Base-by-base conservation (phyloP, 2,113 vertebrate genomes). In the Engystomops pustulosus region DNA sequence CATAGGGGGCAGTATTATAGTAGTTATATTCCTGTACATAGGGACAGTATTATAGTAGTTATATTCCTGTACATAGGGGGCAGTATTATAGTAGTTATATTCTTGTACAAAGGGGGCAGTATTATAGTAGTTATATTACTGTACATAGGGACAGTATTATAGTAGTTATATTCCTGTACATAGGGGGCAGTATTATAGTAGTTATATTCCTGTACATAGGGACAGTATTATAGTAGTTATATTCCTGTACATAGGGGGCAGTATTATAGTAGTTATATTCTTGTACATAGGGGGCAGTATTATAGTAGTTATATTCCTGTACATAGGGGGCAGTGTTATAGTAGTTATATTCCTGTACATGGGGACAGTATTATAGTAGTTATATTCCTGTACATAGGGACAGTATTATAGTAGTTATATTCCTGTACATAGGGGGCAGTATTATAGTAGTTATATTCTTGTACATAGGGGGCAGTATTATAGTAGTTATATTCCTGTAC, bases 31-130 rank as follows among this genome's bases (percentile, higher is more conserved):
- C 53, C 25, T 58, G 53, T 58, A 58, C 11, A 58, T 58, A n/a
- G n/a, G n/a, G n/a, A n/a, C n/a, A 58, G 53, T 58, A 58, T 58
- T 58, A 58, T 58, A 58, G 47, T 49, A n/a, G n/a, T n/a, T n/a
- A n/a, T n/a, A n/a, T n/a, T n/a, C n/a, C n/a, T n/a, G n/a, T n/a
- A n/a, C n/a, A n/a, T n/a, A n/a, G n/a, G n/a, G n/a, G n/a, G 53
- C 53, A 58, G 53, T 58, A 58, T 58, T 58, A 58, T 58, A 58
- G 53, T 58, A 58, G 53, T 58, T 58, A 58, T 58, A 58, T 58
- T 58, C 53, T 58, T 58, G 53, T 58, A 25, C 11, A 58, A 23
- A 58, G 53, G 53, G 3, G 53, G 53, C n/a, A 58, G 53, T 58
- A 58, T 58, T 25, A 58, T 58, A 23, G 53, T 58, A 25, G 53